Evolutionary conservation across 2,113 vertebrate genomes (phyloP), one percentile per base, ranked within the genome.

Genomic region (Cyrtonyx montezumae): DNA sequence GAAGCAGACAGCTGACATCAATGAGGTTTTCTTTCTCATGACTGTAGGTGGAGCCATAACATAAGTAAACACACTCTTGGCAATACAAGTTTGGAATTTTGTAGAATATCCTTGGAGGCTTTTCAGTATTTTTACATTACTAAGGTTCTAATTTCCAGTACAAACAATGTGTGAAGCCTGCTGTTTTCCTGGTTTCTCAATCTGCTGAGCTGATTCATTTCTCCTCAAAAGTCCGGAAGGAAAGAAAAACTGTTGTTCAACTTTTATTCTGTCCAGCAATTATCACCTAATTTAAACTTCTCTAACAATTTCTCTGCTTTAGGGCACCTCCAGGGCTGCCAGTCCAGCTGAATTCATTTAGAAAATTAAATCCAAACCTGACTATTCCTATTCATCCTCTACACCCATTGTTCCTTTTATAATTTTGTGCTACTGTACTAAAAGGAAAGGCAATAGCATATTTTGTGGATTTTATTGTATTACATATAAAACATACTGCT

Each of bases 21-120:
- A 7, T 28, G 13, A 4, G 20, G 34, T 77, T 89, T 91, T 74
- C 84, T 71, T 89, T 62, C 80, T 92, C 67, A 7, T 1, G 92
- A 79, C 98, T 97, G 96, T 97, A 98, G 98, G 91, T 98, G 98
- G 97, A 97, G 98, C 98, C 95, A 84, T 95, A 96, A 74, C 97
- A 87, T 84, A 93, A 96, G 91, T 62, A 96, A 97, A 97, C n/a
- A 25, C 14, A 2, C 45, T 79, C 77, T 61, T 14, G 6, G 93
- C 49, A 34, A 5, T 13, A 5, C 5, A 55, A 32, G 10, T 48
- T 77, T 9, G 43, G 91, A 75, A 84, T 90, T 83, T 34, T 46
- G 51, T 8, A 7, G 66, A 81, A 5, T 95, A 53, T 71, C 70
- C 84, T 88, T 61, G 42, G 26, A 82, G 69, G 86, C 28, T 92